Conservation (phyloP, 2,888 invertebrate species). For the Eledone cirrhosa region DNA sequence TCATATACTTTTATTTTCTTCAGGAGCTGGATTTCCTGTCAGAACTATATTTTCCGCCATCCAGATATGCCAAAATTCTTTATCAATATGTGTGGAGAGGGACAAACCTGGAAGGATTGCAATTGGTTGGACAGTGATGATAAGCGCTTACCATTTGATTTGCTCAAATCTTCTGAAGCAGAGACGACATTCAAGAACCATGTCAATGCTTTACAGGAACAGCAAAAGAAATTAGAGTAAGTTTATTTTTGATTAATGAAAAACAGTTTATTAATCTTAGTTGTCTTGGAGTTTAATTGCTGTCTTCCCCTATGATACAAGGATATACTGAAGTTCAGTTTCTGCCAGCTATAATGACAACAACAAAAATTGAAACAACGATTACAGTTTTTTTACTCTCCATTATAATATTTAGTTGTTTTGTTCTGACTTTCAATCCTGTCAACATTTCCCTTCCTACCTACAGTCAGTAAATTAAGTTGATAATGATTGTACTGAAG, state of each 20-base stretch:
- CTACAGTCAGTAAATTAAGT: no score
- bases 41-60: conserved; percentile 86
- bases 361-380: no score
- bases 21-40: conserved; percentile 89
- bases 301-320: no score
- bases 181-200: conserved; percentile 91
- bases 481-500: no score
- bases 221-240: conserved; percentile 90
- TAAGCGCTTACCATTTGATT: conserved; percentile 87
- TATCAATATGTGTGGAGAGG: conserved; percentile 82
- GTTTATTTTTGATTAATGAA: conserved; percentile 62
- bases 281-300: no score
- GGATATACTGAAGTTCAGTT: no score
- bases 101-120: conserved; percentile 80
- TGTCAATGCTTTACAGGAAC: conserved; percentile 88
- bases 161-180: conserved; percentile 89
- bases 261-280: no score
- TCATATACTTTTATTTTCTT: conserved; percentile 37
- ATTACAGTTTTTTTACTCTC: no score
- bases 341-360: no score
- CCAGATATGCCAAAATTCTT: conserved; percentile 94
- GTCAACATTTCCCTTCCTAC: no score
- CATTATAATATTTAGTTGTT: no score
- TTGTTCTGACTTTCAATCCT: no score
- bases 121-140: conserved; percentile 80